Evolutionary conservation across 2,888 invertebrate genomes (phyloP).

Genomic region (Loripinus fragilis): DNA sequence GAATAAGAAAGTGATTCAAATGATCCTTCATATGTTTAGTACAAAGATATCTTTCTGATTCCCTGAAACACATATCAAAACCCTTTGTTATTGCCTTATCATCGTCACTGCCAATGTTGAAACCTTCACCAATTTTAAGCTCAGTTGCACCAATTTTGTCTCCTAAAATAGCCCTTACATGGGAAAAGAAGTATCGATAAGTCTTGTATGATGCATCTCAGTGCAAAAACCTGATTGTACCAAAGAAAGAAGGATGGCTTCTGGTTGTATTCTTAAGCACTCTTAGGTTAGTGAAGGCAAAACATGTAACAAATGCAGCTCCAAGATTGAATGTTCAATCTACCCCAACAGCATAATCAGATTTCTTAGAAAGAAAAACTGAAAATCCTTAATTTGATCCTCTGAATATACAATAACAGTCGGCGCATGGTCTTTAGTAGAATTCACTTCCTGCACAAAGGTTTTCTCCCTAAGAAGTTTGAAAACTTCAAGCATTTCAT

Average conservation of each 20-base stretch:
- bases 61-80: not conserved
- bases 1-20: not conserved
- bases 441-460: not conserved
- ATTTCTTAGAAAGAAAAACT: not conserved
- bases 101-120: not conserved
- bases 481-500: no score
- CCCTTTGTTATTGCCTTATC: not conserved
- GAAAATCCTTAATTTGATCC: no score
- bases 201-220: not conserved
- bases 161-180: not conserved
- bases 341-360: not conserved
- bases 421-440: not conserved
- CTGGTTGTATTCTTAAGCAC: no score
- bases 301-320: not conserved
- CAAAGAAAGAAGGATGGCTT: not conserved
- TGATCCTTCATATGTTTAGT: conserved; percentile 3
- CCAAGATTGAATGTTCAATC: conserved; percentile 10
- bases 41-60: no score
- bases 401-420: not conserved
- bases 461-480: no score
- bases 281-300: not conserved
- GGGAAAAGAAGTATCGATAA: conserved; percentile 2
- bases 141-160: not conserved
- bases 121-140: not conserved
- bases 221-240: not conserved